Evolutionary conservation across 2,797 vertebrate genomes (phyloP).

Genomic region (Petrocephalus schoutedeni): DNA sequence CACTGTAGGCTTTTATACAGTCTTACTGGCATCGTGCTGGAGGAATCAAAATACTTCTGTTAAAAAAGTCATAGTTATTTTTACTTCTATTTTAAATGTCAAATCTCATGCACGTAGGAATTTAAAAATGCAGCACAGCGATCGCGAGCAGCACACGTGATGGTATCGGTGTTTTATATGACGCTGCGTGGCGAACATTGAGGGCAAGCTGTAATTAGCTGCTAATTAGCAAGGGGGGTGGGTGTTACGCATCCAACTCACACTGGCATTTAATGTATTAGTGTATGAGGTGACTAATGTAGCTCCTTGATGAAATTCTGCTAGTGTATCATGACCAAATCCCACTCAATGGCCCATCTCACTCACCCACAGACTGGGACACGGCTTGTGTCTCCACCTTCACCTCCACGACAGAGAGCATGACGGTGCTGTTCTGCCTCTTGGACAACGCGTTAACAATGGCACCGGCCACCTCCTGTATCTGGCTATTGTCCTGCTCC

Average conservation of each 20-base stretch:
- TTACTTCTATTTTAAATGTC: not conserved
- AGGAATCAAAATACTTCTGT: not conserved
- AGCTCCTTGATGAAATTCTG: not conserved
- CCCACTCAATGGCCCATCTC: not conserved
- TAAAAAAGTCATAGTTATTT: not conserved
- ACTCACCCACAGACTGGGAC: slow-evolving; percentile 57
- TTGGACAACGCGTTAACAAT: slow-evolving; percentile 78
- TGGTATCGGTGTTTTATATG: not conserved
- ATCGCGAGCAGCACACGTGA: not conserved
- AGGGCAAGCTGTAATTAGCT: not conserved
- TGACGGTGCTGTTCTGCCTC: slow-evolving; percentile 78
- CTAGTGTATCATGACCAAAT: not conserved
- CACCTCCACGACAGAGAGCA: slow-evolving; percentile 83
- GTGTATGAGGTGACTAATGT: not conserved
- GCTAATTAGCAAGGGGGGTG: not conserved
- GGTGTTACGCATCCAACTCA: not conserved
- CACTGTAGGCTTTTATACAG: not conserved
- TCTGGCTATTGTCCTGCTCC: slow-evolving; percentile 67
- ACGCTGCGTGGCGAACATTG: not conserved
- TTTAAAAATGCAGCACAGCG: not conserved
- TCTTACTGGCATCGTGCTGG: not conserved
- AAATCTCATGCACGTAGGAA: not conserved
- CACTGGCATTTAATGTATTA: not conserved
- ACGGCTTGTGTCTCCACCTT: slow-evolving; percentile 74
- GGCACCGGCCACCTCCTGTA: slow-evolving; percentile 74